Base-by-base conservation (phyloP, 2,797 vertebrate genomes). In the Poecile montanus region DNA sequence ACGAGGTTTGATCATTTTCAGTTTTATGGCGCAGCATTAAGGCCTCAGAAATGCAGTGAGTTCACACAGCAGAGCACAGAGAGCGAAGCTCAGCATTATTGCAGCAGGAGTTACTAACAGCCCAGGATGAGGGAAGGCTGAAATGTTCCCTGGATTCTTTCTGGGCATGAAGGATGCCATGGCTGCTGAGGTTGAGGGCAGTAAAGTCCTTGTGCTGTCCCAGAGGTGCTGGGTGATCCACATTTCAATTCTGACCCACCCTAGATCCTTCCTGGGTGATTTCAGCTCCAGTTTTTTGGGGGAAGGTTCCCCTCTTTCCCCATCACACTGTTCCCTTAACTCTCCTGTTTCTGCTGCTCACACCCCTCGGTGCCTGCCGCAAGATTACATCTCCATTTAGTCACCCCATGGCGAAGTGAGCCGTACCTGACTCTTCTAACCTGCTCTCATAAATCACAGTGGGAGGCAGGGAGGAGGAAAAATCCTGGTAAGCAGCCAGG, bases 371-470 rank as follows among this genome's bases (percentile, higher is more conserved):
- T 19, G 27, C 10, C 68, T 91, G 87, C 70, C 1, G 1, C 66
- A 81, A 50, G 72, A 68, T 93, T 77, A 82, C 14, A 6, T 75
- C 91, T 91, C 88, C 68, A 83, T 66, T 95, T 34, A 93, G 68
- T 53, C 84, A 80, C 74, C 78, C 58, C 1, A 1, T 27, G 67
- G 75, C 21, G 6, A 85, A 89, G 73, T 27, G 87, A 93, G 89
- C 89, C 0, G 1, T 30, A 83, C 65, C 85, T 85, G 85, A 79
- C 70, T 83, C 78, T 25, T 61, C n/a, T 85, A 93, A 94, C 73
- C 89, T 65, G 50, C 81, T 68, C 68, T 83, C 82, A 83, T 94
- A 95, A 94, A 95, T 91, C 92, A 93, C 92, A 91, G 54, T 0
- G 0, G 72, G 75, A 92, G 51, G 84, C 78, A 89, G 77, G 51